phyloP scores from a whole-genome alignment of 2,797 vertebrate genomes.

The Thripadectes ignobilis region DNA sequence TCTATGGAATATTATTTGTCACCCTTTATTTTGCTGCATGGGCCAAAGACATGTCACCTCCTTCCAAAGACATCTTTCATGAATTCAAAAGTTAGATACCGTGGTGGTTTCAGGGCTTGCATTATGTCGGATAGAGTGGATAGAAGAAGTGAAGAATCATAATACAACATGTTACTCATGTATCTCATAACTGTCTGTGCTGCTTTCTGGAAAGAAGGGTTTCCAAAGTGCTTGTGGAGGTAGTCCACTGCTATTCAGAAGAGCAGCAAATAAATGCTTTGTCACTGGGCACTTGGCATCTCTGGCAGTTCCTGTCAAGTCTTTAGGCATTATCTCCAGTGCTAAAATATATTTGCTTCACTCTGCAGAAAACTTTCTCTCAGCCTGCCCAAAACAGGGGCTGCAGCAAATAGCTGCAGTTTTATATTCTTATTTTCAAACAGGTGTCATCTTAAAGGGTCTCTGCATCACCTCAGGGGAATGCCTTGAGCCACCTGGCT shows the following conservation, averaged over 20 bases:
- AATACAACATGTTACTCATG: too few species aligned
- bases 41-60: not conserved
- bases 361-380: not conserved
- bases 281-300: not conserved
- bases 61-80: not conserved
- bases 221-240: not conserved
- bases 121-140: not conserved
- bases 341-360: not conserved
- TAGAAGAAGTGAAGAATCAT: not conserved
- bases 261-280: not conserved
- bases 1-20: not conserved
- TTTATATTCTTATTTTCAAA: not conserved
- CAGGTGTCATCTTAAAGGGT: not conserved
- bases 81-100: not conserved
- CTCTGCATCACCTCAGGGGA: not conserved
- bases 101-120: accelerated
- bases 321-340: not conserved
- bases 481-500: not conserved
- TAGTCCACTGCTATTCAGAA: not conserved
- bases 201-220: not conserved
- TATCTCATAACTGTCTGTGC: not conserved
- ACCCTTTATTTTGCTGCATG: not conserved
- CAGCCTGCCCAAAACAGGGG: not conserved
- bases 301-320: not conserved
- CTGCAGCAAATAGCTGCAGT: not conserved